Base-by-base conservation (phyloP, 37 sponge, comb jelly and placozoan species). In the Amphimedon queenslandica region DNA sequence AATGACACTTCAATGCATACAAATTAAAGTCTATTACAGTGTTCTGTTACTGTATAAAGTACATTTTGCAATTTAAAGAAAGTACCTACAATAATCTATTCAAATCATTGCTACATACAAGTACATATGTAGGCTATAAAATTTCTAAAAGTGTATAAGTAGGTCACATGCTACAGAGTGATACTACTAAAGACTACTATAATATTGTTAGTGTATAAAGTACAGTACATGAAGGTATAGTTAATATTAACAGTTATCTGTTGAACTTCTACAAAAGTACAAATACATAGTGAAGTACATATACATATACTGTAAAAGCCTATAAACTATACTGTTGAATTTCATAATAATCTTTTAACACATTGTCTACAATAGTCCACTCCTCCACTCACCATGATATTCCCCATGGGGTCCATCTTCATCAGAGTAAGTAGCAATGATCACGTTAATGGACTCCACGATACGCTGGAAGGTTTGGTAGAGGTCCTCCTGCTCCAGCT, bases 391-490 rank as follows among this genome's bases (percentile, higher is more conserved):
- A 92, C 95, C 90, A 64, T 58, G 38, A 92, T 87, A 64, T 92
- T 73, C 16, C 96, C 96, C 95, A 94, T 98, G 10, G 97, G n/a
- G 97, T 21, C 88, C 85, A 16, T 95, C 96, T 36, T 95, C 96
- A 43, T 79, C 86, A 43, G 82, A 80, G 79, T 99, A 99, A 28
- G 96, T 99, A 53, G 93, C 92, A 58, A 99, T 87, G 55, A 99
- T 99, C 38, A 92, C 99, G 60, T 99, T 99, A 74, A 93, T 78
- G 70, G 80, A 90, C 84, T 99, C 99, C 23, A 99, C 88, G 34
- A 99, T 99, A 29, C 94, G 82, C 68, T 88, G 89, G 83, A 99
- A 99, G 53, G 93, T 99, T 72, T 99, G 96, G 58, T 96, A 96
- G 40, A 96, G 80, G 35, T 96, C 94, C 34, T 94, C 91, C 65